Base-by-base conservation (phyloP, 1,140 invertebrate genomes). In the Bombus turneri region DNA sequence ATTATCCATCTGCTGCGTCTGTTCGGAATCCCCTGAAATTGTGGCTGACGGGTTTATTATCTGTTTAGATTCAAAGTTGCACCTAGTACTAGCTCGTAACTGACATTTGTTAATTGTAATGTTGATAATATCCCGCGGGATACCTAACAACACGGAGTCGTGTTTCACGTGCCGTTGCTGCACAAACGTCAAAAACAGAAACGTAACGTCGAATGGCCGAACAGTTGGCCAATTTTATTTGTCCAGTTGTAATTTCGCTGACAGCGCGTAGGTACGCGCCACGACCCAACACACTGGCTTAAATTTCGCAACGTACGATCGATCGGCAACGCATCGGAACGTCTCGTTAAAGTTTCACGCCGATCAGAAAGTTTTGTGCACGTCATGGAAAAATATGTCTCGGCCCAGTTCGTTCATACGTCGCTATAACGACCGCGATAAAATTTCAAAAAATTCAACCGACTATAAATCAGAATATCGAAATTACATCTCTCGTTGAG, bases 321-420 rank as follows among this genome's bases (percentile, higher is more conserved):
- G 75, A 39, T 77, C 75, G 75, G 0, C 34, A 41, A 57, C 74
- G 47, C 74, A 28, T 34, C 66, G 31, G 8, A 18, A 13, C 28
- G 28, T n/a, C 62, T 68, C 31, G 31, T 68, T 37, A 68, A 68
- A 68, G 66, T 68, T 68, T 68, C 66, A 68, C 66, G 66, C 66
- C 66, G 22, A 68, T 68, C 66, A 18, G 18, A 9, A 34, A 68
- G n/a, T 34, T 64, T n/a, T 64, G 28, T 28, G 2, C 62, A 3
- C 18, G 66, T 34, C 31, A 68, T 10, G 13, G 66, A 22, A 37
- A 34, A 68, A 68, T 37, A 37, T 31, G 66, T 22, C 15, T 10
- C 66, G 66, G 18, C 18, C 31, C n/a, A 68, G 37, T 34, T 68
- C 64, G 62, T n/a, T 5, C 62, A 2, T n/a, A 31, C 62, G 31